Evolutionary conservation across 2,797 vertebrate species (phyloP).

Genomic region (Lates japonicus): DNA sequence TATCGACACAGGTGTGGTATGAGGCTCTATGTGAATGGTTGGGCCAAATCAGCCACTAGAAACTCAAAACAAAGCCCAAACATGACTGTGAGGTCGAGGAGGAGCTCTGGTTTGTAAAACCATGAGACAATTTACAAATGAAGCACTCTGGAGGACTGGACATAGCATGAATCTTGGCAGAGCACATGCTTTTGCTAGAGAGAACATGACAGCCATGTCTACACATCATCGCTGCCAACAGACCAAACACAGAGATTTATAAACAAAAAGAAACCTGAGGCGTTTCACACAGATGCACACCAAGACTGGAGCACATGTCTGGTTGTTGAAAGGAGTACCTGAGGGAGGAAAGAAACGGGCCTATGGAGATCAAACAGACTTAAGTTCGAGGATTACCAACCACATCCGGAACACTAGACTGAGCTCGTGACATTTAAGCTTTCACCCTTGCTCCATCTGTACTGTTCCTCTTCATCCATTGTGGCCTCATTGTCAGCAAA

Average conservation of each 20-base stretch:
- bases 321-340: slow-evolving; percentile 46
- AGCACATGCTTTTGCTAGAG: slow-evolving; percentile 16
- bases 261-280: slow-evolving; percentile 39
- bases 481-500: slow-evolving; percentile 57
- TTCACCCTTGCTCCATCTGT: slow-evolving; percentile 71
- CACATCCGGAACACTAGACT: slow-evolving; percentile 73
- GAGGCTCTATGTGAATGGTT: slow-evolving; percentile 1
- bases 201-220: slow-evolving; percentile 34
- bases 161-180: slow-evolving; percentile 44
- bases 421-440: slow-evolving; percentile 76
- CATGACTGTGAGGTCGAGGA: slow-evolving; percentile 19
- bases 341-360: slow-evolving; percentile 31
- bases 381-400: slow-evolving; percentile 71
- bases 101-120: slow-evolving; percentile 19
- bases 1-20: slow-evolving; percentile 32
- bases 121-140: slow-evolving; percentile 45
- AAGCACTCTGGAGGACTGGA: neutral
- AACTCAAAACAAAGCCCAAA: slow-evolving; percentile 19
- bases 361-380: slow-evolving; percentile 62
- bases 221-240: slow-evolving; percentile 41
- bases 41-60: slow-evolving; percentile 10
- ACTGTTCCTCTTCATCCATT: slow-evolving; percentile 66
- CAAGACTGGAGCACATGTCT: slow-evolving; percentile 40
- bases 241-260: slow-evolving; percentile 54
- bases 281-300: slow-evolving; percentile 8